phyloP scores from a whole-genome alignment of 2,888 invertebrate genomes.

The Scaptomyza caliginosa region DNA sequence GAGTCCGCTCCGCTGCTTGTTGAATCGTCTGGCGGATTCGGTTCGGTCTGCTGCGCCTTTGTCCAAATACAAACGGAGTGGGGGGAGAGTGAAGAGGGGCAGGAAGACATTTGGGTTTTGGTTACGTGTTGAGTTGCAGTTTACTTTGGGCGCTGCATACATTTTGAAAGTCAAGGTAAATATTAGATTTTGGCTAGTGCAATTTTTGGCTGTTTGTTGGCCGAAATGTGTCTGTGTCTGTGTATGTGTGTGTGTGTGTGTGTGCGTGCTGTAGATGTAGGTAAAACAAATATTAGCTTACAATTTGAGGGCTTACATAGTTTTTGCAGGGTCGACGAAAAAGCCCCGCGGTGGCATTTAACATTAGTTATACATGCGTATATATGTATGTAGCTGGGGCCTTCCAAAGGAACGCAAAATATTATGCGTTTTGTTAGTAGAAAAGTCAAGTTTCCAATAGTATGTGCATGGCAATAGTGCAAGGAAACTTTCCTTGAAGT shows the following conservation, averaged over 20 bases:
- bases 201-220: slow-evolving; percentile 67
- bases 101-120: neutral
- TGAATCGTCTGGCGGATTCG: slow-evolving; percentile 57
- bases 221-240: slow-evolving; percentile 15
- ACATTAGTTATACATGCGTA: slow-evolving; percentile 55
- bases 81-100: neutral
- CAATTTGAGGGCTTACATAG: slow-evolving; percentile 71
- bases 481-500: neutral
- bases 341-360: slow-evolving; percentile 67
- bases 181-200: slow-evolving; percentile 74
- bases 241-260: slow-evolving; percentile 16
- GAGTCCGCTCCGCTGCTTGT: slow-evolving; percentile 26
- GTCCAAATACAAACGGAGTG: slow-evolving; percentile 48
- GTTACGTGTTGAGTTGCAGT: slow-evolving; percentile 66
- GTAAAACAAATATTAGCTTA: slow-evolving; percentile 76
- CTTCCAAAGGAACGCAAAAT: neutral
- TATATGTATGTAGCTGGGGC: slow-evolving; percentile 38
- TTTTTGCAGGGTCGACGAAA: slow-evolving; percentile 58
- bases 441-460: neutral
- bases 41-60: slow-evolving; percentile 63
- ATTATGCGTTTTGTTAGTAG: neutral
- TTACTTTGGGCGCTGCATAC: slow-evolving; percentile 67
- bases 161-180: slow-evolving; percentile 76
- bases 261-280: slow-evolving; percentile 53
- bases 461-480: neutral